Evolutionary conservation across 1,140 invertebrate species (phyloP), one percentile per base, ranked within the genome.

Genomic region (Thaumetopoea pityocampa): DNA sequence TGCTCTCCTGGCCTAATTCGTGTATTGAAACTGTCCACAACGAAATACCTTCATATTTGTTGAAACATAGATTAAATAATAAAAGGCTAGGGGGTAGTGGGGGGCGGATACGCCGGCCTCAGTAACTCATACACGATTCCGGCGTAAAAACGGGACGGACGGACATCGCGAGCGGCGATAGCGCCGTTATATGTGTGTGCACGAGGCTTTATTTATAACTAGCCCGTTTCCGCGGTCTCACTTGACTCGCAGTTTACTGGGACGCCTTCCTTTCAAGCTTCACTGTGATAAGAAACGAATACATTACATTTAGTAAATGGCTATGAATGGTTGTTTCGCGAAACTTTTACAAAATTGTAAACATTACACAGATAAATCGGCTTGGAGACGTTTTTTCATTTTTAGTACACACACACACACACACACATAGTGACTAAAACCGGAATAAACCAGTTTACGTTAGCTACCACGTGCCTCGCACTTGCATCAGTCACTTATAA

Each of bases 111-210:
- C 43, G 36, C n/a, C 40, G 54, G 46, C 40, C 61, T 49, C 64
- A 40, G 67, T 72, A 68, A 72, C 68, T 68, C 68, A 72, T 72
- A 72, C 55, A 51, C 24, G 40, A 40, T 67, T 72, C 68, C 65
- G 68, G 55, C 51, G 55, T 49, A 64, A 68, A 67, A 67, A 70
- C 64, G 61, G 37, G 48, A 48, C 23, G 23, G 44, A 48, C 60
- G 58, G 64, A 65, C 58, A 52, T 37, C 41, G 38, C 33, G 23
- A 24, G 36, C 44, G 27, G 27, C 50, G 61, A 68, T 66, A 68
- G 37, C 52, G 37, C 37, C 17, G 36, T 29, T 41, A 41, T 48
- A 46, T 51, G 34, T 51, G 45, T 58, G 44, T 40, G 24, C 42
- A 51, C 46, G 18, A 32, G 18, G 18, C 45, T 48, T 59, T 59